Evolutionary conservation across 2,888 invertebrate genomes (phyloP).

Genomic region (Heliconius ethilla): DNA sequence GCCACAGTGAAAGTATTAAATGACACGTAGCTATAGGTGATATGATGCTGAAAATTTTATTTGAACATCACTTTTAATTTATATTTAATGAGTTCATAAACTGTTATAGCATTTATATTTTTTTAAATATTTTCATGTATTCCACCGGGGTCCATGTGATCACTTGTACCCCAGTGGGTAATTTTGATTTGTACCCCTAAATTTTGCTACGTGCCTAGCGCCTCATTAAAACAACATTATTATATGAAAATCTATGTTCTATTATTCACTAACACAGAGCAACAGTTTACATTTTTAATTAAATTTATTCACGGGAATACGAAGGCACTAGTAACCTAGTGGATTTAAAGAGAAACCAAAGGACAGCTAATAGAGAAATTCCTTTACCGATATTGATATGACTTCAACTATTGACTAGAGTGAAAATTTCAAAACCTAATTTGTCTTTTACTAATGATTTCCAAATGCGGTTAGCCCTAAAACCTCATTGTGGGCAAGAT

Average conservation of each 20-base stretch:
- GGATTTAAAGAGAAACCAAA: slow-evolving; percentile 50
- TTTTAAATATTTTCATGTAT: not conserved
- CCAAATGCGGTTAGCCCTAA: slow-evolving; percentile 39
- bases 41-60: not conserved
- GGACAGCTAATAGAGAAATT: slow-evolving; percentile 35
- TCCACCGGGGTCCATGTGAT: not conserved
- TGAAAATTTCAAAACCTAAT: slow-evolving; percentile 45
- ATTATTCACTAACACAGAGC: slow-evolving; percentile 74
- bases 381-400: slow-evolving; percentile 61
- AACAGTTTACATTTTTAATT: slow-evolving; percentile 53
- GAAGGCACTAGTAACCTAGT: slow-evolving; percentile 79
- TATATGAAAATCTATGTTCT: slow-evolving; percentile 55
- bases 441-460: slow-evolving; percentile 47
- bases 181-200: not conserved
- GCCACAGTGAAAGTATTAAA: not conserved
- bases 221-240: slow-evolving; percentile 42
- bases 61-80: not conserved
- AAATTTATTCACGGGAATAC: slow-evolving; percentile 39
- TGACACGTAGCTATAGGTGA: slow-evolving; percentile 39
- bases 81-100: not conserved
- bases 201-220: slow-evolving; percentile 44
- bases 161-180: slow-evolving; percentile 4
- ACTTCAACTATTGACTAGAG: slow-evolving; percentile 69
- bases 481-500: slow-evolving; percentile 52
- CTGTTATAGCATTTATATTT: not conserved